These are phyloP conservation scores for Aspidapion aeneum DNA, from an alignment of 2,888 invertebrate species.

Conservation along the genomic window DNA sequence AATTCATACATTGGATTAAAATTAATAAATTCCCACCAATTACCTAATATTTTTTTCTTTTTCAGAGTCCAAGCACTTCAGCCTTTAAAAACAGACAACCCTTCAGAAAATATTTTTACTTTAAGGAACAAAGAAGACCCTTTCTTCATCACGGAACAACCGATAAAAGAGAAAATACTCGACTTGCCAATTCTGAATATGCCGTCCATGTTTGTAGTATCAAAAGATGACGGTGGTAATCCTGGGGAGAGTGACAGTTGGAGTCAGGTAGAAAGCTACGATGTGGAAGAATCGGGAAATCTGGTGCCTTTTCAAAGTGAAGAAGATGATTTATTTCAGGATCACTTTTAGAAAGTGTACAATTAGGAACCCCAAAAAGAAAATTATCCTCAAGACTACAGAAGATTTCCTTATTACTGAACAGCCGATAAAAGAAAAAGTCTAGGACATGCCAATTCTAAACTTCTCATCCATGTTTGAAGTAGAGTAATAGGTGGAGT, in stretches of 20 bases:
- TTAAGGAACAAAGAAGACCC: conserved; percentile 30
- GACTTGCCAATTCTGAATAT: too few species aligned
- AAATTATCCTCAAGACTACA: conserved; percentile 22
- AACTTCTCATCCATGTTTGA: too few species aligned
- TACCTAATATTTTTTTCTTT: neutral
- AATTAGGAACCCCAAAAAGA: too few species aligned
- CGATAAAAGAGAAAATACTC: conserved; percentile 30
- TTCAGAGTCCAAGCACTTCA: conserved; percentile 7
- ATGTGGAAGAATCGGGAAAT: conserved; percentile 46
- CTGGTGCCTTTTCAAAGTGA: conserved; percentile 43
- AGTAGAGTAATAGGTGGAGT: conserved; percentile 43
- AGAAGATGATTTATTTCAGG: conserved; percentile 36
- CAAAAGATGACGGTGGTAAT: conserved; percentile 40
- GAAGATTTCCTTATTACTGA: conserved; percentile 33
- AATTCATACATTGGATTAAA: too few species aligned
- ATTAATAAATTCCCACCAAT: too few species aligned
- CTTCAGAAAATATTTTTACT: conserved; percentile 20
- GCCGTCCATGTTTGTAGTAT: conserved; percentile 42
- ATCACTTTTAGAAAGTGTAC: conserved; percentile 37
- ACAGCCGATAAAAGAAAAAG: conserved; percentile 30
- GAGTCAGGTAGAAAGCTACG: conserved; percentile 46
- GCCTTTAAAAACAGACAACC: too few species aligned
- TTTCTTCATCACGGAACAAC: conserved; percentile 31
- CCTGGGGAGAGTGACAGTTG: conserved; percentile 41
- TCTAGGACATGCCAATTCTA: conserved; percentile 39